Percentiles rank a stretch among this genome's conserved stretches.
Conservation (phyloP, 2,113 vertebrate species). For the Perognathus longimembris region DNA sequence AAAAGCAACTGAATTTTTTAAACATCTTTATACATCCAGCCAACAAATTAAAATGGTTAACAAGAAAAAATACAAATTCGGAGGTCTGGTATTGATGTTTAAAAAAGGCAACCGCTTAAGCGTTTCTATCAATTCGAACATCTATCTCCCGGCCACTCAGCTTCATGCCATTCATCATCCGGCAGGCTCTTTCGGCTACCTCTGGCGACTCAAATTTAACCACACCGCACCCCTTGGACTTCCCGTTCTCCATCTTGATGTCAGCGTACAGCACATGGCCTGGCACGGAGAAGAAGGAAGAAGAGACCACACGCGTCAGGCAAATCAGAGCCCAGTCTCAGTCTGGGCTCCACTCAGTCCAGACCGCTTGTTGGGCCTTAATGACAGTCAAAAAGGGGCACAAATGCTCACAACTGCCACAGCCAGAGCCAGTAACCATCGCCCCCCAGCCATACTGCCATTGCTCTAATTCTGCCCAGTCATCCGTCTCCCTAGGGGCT, state of each 20-base stretch:
- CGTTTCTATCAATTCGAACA: constrained; percentile 97
- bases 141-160: constrained; percentile 97
- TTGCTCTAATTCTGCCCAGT: too few relatives aligned
- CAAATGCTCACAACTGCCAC: neutral
- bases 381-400: constrained; percentile 4
- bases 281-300: constrained; percentile 76
- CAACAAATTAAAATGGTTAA: constrained; percentile 86
- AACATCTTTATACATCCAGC: constrained; percentile 86
- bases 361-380: constrained; percentile 44
- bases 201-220: constrained; percentile 97
- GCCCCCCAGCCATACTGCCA: neutral
- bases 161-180: constrained; percentile 97
- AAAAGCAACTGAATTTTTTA: constrained; percentile 85
- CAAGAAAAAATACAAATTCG: constrained; percentile 85
- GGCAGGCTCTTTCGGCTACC: constrained; percentile 94
- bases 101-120: constrained; percentile 88
- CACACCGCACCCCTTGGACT: constrained; percentile 98
- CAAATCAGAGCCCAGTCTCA: constrained; percentile 55
- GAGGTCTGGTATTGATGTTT: constrained; percentile 81
- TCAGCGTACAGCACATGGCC: constrained; percentile 98
- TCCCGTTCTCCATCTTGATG: constrained; percentile 99
- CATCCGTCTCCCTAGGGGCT: neutral
- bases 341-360: constrained; percentile 53
- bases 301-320: constrained; percentile 69
- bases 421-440: neutral